phyloP scores from a whole-genome alignment of 1,140 invertebrate genomes.

The Neodiprion virginianus region DNA sequence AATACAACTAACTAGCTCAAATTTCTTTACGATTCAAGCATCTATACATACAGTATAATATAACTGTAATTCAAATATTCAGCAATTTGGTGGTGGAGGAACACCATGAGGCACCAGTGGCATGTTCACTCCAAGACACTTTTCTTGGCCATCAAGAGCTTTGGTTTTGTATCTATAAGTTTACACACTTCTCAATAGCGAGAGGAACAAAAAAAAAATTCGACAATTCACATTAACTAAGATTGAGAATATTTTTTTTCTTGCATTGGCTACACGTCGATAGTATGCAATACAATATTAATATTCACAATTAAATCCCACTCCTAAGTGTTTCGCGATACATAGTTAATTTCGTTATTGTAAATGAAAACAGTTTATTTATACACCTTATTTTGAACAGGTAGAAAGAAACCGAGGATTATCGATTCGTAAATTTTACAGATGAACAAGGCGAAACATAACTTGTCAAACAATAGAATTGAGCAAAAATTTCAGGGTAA shows the following conservation, averaged over 20 bases:
- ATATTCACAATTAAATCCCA: not conserved
- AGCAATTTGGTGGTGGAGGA: not conserved
- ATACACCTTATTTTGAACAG: not conserved
- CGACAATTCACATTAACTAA: too few species aligned
- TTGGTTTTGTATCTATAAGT: not conserved
- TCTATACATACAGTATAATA: not conserved
- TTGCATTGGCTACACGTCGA: not conserved
- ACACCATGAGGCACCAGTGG: slow-evolving; percentile 1
- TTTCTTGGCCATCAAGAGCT: not conserved
- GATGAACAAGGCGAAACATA: too few species aligned
- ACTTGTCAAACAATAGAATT: too few species aligned
- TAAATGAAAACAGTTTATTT: not conserved
- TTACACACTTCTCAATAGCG: too few species aligned
- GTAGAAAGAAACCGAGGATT: too few species aligned
- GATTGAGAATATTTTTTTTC: not conserved
- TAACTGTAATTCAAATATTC: not conserved
- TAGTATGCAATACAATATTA: not conserved
- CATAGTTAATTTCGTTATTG: not conserved
- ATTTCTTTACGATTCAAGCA: not conserved
- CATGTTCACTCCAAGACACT: slow-evolving; percentile 3
- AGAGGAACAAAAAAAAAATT: too few species aligned
- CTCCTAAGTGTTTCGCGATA: not conserved
- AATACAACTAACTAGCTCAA: not conserved
- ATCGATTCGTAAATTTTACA: too few species aligned
- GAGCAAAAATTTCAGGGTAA: too few species aligned